Base-by-base conservation (phyloP, 2,888 invertebrate genomes). In the Oscheius sp. region DNA sequence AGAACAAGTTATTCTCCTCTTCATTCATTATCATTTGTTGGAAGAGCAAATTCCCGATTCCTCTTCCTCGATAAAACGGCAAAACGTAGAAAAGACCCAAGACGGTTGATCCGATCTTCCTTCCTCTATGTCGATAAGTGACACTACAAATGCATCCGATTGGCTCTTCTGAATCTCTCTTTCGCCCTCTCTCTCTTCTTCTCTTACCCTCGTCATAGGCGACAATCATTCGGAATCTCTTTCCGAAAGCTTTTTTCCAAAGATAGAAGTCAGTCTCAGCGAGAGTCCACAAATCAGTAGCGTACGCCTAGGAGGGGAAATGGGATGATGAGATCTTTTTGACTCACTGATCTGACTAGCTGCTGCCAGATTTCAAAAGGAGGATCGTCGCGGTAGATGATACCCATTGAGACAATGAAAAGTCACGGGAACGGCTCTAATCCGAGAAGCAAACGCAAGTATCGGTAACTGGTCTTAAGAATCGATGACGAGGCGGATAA, bases 41-140 rank as follows among this genome's bases (percentile, higher is more conserved):
- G 23, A 65, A 65, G 0, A 65, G 42, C 52, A 52, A 52, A 29
- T 65, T 65, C 15, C 65, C 65, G 23, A 65, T 65, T 20, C 65
- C 65, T 10, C 17, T 29, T 4, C 65, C 65, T 1, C 65, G 65
- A 29, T 39, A 65, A 33, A 42, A 39, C 17, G 33, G 23, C 17
- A n/a, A 52, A 5, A 65, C 65, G 39, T 65, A 65, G 52, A 65
- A 65, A 3, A 65, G 53, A 27, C 65, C 65, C 12, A 65, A 39
- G 5, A 65, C 52, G 0, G 65, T 65, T 2, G 65, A 52, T 23
- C 25, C 20, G 5, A 27, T 27, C 1, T 42, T 25, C n/a, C 52
- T 23, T 8, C n/a, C 23, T 1, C 39, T 23, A n/a, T 65, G 65
- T 1, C 39, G 3, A 27, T 65, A 65, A 17, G 52, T 65, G 17